phyloP scores from a whole-genome alignment of 2,797 vertebrate genomes.

The Leptodactylus fallax region DNA sequence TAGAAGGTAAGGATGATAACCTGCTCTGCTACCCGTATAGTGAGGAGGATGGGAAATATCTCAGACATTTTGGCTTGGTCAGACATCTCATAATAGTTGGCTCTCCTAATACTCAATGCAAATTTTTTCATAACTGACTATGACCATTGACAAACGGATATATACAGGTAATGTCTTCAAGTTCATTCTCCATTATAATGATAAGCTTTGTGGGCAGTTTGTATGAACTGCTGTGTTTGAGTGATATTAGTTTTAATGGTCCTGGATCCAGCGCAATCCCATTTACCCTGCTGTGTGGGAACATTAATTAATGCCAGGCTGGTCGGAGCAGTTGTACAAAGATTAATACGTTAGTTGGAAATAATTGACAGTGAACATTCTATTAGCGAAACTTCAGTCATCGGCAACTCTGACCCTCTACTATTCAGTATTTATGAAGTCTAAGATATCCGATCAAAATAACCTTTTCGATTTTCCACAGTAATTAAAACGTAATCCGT shows the following conservation, averaged over 20 bases:
- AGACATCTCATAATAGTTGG: not conserved
- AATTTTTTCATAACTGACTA: not conserved
- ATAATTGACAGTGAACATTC: slow-evolving; percentile 33
- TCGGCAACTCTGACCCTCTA: not conserved
- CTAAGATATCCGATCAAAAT: slow-evolving; percentile 40
- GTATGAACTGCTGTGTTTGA: not conserved
- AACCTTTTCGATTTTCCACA: slow-evolving; percentile 43
- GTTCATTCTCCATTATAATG: not conserved
- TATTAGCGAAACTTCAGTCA: slow-evolving; percentile 25
- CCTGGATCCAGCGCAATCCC: not conserved
- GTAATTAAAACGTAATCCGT: slow-evolving; percentile 40
- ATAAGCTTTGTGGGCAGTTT: not conserved
- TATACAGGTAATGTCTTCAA: not conserved
- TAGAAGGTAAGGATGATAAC: not conserved
- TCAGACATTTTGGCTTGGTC: no score
- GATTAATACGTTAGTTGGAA: slow-evolving; percentile 36
- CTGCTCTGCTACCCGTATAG: not conserved
- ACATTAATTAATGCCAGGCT: slow-evolving; percentile 26
- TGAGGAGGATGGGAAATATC: not conserved
- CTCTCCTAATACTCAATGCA: not conserved
- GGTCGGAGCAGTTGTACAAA: slow-evolving; percentile 8
- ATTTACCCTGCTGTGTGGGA: slow-evolving; percentile 34
- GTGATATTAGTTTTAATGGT: slow-evolving; percentile 14
- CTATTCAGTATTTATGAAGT: slow-evolving; percentile 39
- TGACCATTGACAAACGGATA: not conserved